Conservation (phyloP, 2,113 vertebrate species). For the Zeus faber region DNA sequence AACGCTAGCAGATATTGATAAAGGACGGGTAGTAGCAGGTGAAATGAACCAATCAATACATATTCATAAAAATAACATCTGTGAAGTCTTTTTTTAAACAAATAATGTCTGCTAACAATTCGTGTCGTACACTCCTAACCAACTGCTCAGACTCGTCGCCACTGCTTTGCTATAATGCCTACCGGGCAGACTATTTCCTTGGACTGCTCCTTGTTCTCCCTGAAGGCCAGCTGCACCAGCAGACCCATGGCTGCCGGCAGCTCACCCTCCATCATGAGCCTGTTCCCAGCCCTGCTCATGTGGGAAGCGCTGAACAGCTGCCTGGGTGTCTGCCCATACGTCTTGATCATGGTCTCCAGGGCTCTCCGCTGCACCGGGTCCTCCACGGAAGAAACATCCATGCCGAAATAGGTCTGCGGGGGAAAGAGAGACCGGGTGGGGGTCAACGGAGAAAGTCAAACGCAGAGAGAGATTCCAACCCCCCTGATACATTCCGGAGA, state of each 20-base stretch:
- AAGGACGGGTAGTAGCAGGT: too few species aligned
- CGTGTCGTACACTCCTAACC: not conserved
- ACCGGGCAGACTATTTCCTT: slow-evolving; percentile 89
- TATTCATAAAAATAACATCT: too few species aligned
- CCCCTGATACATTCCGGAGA: too few species aligned
- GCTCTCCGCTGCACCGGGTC: slow-evolving; percentile 96
- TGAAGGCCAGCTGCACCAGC: slow-evolving; percentile 94
- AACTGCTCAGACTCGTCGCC: not conserved
- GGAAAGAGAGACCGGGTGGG: not conserved
- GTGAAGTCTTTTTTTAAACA: too few species aligned
- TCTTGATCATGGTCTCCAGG: slow-evolving; percentile 98
- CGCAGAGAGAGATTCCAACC: too few species aligned
- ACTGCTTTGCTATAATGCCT: slow-evolving; percentile 52
- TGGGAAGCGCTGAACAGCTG: slow-evolving; percentile 91
- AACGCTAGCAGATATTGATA: too few species aligned
- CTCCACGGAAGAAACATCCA: slow-evolving; percentile 97
- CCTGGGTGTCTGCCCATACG: slow-evolving; percentile 93
- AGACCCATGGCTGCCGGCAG: slow-evolving; percentile 94
- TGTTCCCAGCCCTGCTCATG: slow-evolving; percentile 79
- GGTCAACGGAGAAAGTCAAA: too few species aligned
- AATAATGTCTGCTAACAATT: too few species aligned
- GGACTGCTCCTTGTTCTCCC: slow-evolving; percentile 85
- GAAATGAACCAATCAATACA: too few species aligned
- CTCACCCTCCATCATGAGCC: slow-evolving; percentile 88
- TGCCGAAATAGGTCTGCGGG: slow-evolving; percentile 93